These are phyloP conservation scores for Pollenia angustigena DNA, from an alignment of 2,888 invertebrate genomes.

Conservation along the genomic window DNA sequence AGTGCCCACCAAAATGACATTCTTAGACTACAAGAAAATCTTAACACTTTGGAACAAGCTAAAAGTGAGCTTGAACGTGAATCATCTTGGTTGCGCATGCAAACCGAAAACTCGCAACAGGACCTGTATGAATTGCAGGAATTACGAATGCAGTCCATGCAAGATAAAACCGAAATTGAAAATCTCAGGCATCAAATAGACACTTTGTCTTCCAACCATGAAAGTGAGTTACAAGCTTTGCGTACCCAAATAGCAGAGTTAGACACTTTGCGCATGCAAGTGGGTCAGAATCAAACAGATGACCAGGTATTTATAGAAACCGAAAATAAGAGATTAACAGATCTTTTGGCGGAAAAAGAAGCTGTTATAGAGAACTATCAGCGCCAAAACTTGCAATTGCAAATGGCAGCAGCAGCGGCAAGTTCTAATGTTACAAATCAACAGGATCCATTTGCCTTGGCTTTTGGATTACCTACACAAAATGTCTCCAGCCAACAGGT, in stretches of 20 bases:
- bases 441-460: constrained; percentile 70
- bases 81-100: constrained; percentile 81
- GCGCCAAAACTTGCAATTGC: constrained; percentile 81
- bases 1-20: constrained; percentile 86
- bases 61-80: constrained; percentile 81
- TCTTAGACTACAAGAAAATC: constrained; percentile 79
- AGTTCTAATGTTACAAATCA: constrained; percentile 56
- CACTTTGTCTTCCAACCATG: constrained; percentile 82
- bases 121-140: constrained; percentile 83
- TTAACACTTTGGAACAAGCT: constrained; percentile 80
- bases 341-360: constrained; percentile 85
- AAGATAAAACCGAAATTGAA: constrained; percentile 84
- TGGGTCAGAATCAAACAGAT: constrained; percentile 84
- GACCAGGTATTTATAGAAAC: constrained; percentile 84
- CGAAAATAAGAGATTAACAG: constrained; percentile 86
- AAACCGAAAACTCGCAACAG: constrained; percentile 82
- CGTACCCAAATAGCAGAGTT: constrained; percentile 82
- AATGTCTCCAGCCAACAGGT: constrained; percentile 1
- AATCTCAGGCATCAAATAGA: constrained; percentile 83
- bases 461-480: constrained; percentile 67
- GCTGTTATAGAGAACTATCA: constrained; percentile 84
- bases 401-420: constrained; percentile 76
- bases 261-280: constrained; percentile 82
- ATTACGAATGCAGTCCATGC: constrained; percentile 83
- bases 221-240: constrained; percentile 81